Evolutionary conservation across 2,113 vertebrate genomes (phyloP), one percentile per base, ranked within the genome.

Genomic region (Gymnogyps californianus): DNA sequence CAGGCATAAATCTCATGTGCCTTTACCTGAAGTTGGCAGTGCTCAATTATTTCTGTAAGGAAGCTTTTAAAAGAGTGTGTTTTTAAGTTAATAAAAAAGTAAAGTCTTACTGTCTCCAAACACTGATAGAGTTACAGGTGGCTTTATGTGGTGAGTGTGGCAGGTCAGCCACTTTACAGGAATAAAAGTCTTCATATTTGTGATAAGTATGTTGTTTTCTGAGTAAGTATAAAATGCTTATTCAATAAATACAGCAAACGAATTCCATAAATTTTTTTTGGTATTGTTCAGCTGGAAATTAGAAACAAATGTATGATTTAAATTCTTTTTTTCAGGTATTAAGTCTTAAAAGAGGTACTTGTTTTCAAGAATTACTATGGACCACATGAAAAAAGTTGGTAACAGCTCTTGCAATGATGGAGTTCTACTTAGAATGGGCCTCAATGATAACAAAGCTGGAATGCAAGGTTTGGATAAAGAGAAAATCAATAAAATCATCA

Each of bases 361-460:
- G 17, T 71, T 78, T 69, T 76, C 16, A 70, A 82, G 44, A 94
- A 96, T 32, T 69, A 74, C 64, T 81, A 98, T 98, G 98, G 96
- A 97, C 1, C 2, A 46, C 42, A 44, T 44, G 96, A 98, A 96
- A 91, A 96, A 97, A 17, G 95, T 32, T 76, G 29, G 46, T 52
- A 49, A 65, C 36, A 47, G 83, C 55, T 83, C 83, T 38, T 97
- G 79, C 93, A 97, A 58, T 94, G 98, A 98, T 61, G 98, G 97
- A 13, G 75, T 99, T 94, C 98, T 99, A 24, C 99, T 99, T 96
- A 98, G 99, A 87, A 98, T 99, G 98, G 99, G 99, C 42, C 99
- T 99, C 87, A 99, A 99, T 96, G 99, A 99, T 97, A 99, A 99
- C 98, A 99, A 99, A 96, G 99, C 99, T 95, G 99, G 99, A 79